These are phyloP conservation scores for Callimorpha dominula DNA, from an alignment of 2,888 invertebrate genomes.

Conservation along the genomic window DNA sequence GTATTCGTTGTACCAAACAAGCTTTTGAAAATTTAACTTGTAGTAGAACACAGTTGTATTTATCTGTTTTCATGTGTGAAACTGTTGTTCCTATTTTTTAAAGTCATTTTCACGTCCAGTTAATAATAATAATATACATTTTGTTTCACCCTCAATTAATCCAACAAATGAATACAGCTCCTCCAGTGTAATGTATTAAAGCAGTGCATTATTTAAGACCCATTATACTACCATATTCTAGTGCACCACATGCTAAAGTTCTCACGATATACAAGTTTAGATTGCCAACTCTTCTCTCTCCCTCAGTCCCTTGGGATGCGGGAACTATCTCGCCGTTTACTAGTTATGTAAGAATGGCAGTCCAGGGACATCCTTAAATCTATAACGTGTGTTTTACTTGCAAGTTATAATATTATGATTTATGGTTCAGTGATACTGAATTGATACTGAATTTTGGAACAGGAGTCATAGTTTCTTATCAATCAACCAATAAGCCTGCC, in stretches of 20 bases:
- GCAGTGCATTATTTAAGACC: background rate
- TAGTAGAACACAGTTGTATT: too few relatives aligned
- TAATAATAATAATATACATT: background rate
- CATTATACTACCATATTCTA: background rate
- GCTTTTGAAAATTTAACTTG: too few relatives aligned
- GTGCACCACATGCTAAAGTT: slow-evolving; percentile 1
- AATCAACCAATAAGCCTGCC: too few relatives aligned
- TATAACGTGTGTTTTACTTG: slow-evolving; percentile 3
- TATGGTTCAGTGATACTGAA: too few relatives aligned
- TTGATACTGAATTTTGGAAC: too few relatives aligned
- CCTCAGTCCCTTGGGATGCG: background rate
- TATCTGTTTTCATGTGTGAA: too few relatives aligned
- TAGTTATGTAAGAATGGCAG: slow-evolving; percentile 1
- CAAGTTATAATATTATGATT: background rate
- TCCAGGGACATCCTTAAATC: background rate
- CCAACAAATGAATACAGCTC: background rate
- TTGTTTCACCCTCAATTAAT: background rate
- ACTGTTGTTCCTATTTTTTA: too few relatives aligned
- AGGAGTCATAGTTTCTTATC: too few relatives aligned
- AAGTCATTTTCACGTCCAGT: too few relatives aligned
- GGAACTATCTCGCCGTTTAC: slow-evolving; percentile 2
- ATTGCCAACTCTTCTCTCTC: background rate
- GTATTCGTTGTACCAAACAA: too few relatives aligned
- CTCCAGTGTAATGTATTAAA: slow-evolving; percentile 1
- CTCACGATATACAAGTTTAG: slow-evolving; percentile 4